Percentiles rank a stretch among this genome's conserved stretches.
Conservation (phyloP, 2,888 invertebrate genomes). For the Epistrophella euchroma region DNA sequence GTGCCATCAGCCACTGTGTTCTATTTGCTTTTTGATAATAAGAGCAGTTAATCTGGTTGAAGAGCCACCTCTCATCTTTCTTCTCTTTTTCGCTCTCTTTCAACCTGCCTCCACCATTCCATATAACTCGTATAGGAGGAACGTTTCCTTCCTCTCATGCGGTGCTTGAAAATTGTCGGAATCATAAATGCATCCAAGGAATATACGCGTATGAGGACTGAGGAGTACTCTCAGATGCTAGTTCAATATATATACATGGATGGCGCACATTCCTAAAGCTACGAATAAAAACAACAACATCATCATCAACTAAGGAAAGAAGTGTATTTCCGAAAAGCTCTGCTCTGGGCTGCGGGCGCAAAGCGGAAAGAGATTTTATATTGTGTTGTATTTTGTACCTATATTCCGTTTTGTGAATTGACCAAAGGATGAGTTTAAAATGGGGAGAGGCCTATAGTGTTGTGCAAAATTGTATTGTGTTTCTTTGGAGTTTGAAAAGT, state of each 20-base stretch:
- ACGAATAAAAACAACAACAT: slow-evolving; percentile 2
- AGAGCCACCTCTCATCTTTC: slow-evolving; percentile 42
- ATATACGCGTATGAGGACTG: slow-evolving; percentile 37
- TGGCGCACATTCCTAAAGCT: not conserved
- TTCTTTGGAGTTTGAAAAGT: too few relatives aligned
- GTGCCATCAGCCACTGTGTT: slow-evolving; percentile 60
- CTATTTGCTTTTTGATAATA: slow-evolving; percentile 74
- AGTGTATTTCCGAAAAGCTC: slow-evolving; percentile 60
- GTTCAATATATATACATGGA: slow-evolving; percentile 19
- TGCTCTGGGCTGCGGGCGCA: slow-evolving; percentile 41
- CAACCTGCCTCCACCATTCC: slow-evolving; percentile 5
- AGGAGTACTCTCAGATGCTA: slow-evolving; percentile 9
- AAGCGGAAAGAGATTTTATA: slow-evolving; percentile 69
- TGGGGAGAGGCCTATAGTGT: not conserved
- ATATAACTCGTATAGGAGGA: slow-evolving; percentile 6
- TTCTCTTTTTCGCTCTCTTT: not conserved
- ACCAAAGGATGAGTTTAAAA: slow-evolving; percentile 28
- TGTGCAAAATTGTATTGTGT: not conserved
- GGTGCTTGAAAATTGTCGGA: slow-evolving; percentile 69
- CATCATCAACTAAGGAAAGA: slow-evolving; percentile 8
- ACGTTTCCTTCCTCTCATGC: slow-evolving; percentile 32
- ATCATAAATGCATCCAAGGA: slow-evolving; percentile 71
- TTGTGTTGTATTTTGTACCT: slow-evolving; percentile 54
- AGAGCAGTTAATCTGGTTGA: slow-evolving; percentile 75
- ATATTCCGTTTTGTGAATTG: slow-evolving; percentile 62